Conservation (phyloP, 1,140 invertebrate genomes). For the Archivesica marissinica region DNA sequence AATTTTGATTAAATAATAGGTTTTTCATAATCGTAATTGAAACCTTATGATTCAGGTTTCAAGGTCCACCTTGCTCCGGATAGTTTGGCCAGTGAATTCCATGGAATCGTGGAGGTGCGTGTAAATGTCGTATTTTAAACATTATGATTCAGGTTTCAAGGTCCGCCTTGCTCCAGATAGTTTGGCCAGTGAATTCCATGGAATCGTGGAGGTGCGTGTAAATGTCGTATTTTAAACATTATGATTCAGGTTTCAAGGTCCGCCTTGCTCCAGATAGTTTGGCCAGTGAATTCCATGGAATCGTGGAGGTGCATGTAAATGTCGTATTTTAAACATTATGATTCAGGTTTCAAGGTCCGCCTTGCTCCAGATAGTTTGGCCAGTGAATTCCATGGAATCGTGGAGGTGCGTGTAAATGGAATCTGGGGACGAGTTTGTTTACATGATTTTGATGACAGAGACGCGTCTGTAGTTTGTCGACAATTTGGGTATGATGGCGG, state of each 20-base stretch:
- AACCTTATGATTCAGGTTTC: too few species aligned
- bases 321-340: too few species aligned
- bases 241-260: slow-evolving; percentile 70
- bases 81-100: slow-evolving; percentile 41
- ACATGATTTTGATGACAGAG: slow-evolving; percentile 67
- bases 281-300: slow-evolving; percentile 65
- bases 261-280: slow-evolving; percentile 66
- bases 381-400: slow-evolving; percentile 65
- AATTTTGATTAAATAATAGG: too few species aligned
- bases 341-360: slow-evolving; percentile 67
- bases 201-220: slow-evolving; percentile 71
- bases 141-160: slow-evolving; percentile 71
- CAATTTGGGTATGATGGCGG: slow-evolving; percentile 73
- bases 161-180: slow-evolving; percentile 67
- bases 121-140: too few species aligned
- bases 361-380: slow-evolving; percentile 65
- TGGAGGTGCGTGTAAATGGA: slow-evolving; percentile 72
- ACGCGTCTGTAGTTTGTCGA: slow-evolving; percentile 73
- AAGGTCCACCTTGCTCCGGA: slow-evolving; percentile 66
- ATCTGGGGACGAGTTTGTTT: slow-evolving; percentile 78
- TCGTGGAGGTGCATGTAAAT: slow-evolving; percentile 69
- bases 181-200: slow-evolving; percentile 59
- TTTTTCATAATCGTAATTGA: too few species aligned
- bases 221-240: too few species aligned
- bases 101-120: slow-evolving; percentile 74